Evolutionary conservation across 2,113 vertebrate species (phyloP).

Genomic region (Dipodomys ordii): DNA sequence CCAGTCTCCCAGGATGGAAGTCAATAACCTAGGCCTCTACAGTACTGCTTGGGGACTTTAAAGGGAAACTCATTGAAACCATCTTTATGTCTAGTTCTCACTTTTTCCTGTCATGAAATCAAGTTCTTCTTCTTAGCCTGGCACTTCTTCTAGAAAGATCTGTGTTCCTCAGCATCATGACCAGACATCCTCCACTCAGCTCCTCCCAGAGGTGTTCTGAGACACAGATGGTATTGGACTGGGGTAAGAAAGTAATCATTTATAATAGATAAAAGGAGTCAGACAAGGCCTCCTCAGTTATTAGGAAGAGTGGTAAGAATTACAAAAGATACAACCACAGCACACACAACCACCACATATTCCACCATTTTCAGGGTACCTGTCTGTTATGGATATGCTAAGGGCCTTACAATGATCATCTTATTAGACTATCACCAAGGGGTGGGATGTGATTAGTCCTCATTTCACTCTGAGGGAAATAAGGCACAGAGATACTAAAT

Average conservation of each 20-base stretch:
- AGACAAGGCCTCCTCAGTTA: neutral
- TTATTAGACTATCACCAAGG: neutral
- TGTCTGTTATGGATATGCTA: neutral
- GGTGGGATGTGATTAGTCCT: neutral
- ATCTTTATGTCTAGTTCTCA: neutral
- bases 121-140: neutral
- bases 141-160: neutral
- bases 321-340: neutral
- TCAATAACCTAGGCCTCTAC: neutral
- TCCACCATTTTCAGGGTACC: neutral
- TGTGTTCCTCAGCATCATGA: neutral
- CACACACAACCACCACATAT: neutral
- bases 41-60: neutral
- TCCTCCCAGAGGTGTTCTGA: neutral
- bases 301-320: neutral
- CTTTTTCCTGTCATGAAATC: neutral
- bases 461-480: constrained; percentile 2
- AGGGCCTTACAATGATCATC: neutral
- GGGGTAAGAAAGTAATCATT: neutral
- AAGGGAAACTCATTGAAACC: neutral
- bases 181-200: neutral
- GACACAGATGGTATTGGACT: neutral
- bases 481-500: neutral
- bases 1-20: neutral
- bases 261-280: neutral